These are phyloP conservation scores for Alexandromys fortis DNA, from an alignment of 2,113 vertebrate genomes.

Conservation along the genomic window DNA sequence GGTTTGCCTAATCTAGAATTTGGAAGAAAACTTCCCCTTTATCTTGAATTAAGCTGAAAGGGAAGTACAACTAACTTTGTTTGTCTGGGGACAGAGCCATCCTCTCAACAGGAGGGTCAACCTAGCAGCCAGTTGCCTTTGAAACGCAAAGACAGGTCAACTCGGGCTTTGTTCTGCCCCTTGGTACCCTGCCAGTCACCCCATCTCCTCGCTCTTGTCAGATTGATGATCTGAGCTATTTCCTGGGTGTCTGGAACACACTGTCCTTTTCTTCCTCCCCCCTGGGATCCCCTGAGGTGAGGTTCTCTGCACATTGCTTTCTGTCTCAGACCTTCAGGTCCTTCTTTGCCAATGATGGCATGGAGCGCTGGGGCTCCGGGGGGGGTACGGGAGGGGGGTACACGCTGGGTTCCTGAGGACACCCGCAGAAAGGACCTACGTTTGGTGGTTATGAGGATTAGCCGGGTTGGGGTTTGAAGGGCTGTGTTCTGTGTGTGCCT, in stretches of 20 bases:
- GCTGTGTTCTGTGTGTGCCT: neutral
- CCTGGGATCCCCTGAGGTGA: neutral
- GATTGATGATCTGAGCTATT: conserved; percentile 18
- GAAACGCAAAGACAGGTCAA: conserved; percentile 21
- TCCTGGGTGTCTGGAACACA: neutral
- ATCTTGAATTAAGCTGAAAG: conserved; percentile 39
- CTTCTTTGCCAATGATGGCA: neutral
- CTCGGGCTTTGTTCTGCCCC: neutral
- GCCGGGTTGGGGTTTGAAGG: accelerated
- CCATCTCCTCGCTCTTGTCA: conserved; percentile 8
- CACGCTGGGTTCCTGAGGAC: neutral
- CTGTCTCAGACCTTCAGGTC: neutral
- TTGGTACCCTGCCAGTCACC: neutral
- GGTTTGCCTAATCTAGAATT: neutral
- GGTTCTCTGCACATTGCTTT: neutral
- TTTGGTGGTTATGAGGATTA: neutral
- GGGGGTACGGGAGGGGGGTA: no score
- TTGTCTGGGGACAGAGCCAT: conserved; percentile 20
- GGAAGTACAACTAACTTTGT: conserved; percentile 8
- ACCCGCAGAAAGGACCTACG: neutral
- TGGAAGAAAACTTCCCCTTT: conserved; percentile 31
- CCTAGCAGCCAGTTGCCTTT: conserved; percentile 29
- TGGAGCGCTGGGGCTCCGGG: neutral
- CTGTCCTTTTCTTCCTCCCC: neutral
- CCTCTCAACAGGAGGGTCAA: neutral